phyloP scores from a whole-genome alignment of 2,888 invertebrate species.

The Schrankia costaestrigalis region DNA sequence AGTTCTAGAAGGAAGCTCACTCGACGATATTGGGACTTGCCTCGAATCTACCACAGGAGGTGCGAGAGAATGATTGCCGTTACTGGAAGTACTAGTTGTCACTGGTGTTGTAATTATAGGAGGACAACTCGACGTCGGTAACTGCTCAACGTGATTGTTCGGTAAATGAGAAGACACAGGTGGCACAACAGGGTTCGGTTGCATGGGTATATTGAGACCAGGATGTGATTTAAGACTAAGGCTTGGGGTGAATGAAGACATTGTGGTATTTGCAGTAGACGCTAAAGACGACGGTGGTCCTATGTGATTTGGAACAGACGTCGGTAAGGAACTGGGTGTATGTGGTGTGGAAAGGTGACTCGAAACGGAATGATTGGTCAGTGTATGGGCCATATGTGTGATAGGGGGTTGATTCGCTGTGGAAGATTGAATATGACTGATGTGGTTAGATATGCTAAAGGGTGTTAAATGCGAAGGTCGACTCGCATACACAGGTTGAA shows the following conservation, averaged over 20 bases:
- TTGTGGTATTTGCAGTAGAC: constrained; percentile 51
- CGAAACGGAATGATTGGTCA: constrained; percentile 64
- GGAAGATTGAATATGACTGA: constrained; percentile 79
- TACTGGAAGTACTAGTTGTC: constrained; percentile 53
- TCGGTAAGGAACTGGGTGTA: constrained; percentile 47
- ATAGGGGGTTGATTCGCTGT: constrained; percentile 61
- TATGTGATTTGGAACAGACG: constrained; percentile 55
- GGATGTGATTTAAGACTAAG: constrained; percentile 60
- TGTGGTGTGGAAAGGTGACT: constrained; percentile 54
- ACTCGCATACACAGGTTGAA: constrained; percentile 61
- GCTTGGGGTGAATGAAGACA: constrained; percentile 59
- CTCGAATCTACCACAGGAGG: constrained; percentile 63
- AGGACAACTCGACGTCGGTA: constrained; percentile 43
- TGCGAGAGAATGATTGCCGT: constrained; percentile 55
- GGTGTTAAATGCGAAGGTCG: constrained; percentile 69
- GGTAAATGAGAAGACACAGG: constrained; percentile 51
- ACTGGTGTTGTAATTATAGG: constrained; percentile 48
- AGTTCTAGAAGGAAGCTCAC: constrained; percentile 73
- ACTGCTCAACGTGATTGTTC: constrained; percentile 50
- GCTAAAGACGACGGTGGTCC: constrained; percentile 50
- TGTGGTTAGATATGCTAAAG: constrained; percentile 65
- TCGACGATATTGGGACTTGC: constrained; percentile 60
- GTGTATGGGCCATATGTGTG: constrained; percentile 57
- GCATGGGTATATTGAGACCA: constrained; percentile 48
- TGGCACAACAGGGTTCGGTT: constrained; percentile 42